A percentile compares a stretch with the other conserved stretches of the same genome.
Conservation (phyloP, 2,797 vertebrate genomes). For the Sphaeramia orbicularis region DNA sequence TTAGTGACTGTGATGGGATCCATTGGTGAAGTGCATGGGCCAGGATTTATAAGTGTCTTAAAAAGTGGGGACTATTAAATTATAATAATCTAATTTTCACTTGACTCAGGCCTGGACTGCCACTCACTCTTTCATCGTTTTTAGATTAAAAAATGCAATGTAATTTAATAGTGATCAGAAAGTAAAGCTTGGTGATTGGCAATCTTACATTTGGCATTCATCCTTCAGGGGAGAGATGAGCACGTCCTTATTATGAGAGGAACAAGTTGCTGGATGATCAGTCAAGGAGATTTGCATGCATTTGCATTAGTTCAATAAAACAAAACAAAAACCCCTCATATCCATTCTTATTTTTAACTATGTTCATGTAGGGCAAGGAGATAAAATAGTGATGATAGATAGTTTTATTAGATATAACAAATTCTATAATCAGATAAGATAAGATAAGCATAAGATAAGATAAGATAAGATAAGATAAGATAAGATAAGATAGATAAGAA, state of each 20-base stretch:
- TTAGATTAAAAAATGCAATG: neutral
- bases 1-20: neutral
- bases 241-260: neutral
- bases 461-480: no score
- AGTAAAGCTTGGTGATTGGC: neutral
- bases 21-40: neutral
- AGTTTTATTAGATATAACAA: no score
- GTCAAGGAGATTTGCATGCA: neutral
- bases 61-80: slow-evolving; percentile 14
- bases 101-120: neutral
- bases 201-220: neutral
- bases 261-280: neutral
- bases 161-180: neutral
- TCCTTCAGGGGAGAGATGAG: no score
- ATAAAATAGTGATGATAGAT: no score
- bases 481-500: no score
- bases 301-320: no score
- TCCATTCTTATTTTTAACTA: no score
- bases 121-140: neutral
- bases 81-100: neutral
- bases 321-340: no score
- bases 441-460: no score
- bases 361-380: no score
- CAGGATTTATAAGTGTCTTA: slow-evolving; percentile 13
- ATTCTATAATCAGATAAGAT: no score